These are phyloP conservation scores for Julus scanicus DNA, from an alignment of 2,888 invertebrate species.

Conservation along the genomic window DNA sequence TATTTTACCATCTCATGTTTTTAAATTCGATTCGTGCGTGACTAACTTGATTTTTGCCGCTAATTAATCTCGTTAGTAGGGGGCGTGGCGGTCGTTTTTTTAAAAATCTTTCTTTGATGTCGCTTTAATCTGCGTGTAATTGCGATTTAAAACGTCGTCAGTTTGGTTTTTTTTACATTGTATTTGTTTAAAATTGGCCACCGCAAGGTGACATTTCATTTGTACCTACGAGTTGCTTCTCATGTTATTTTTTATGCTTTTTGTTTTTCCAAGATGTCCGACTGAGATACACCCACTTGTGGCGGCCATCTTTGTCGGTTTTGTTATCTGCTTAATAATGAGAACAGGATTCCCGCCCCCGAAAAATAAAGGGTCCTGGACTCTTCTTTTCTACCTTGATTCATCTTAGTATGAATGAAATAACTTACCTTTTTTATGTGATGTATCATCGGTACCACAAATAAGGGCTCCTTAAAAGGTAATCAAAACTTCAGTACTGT, in stretches of 20 bases:
- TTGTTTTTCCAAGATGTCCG: slow-evolving; percentile 8
- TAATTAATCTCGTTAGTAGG: slow-evolving; percentile 30
- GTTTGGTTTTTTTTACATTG: background rate
- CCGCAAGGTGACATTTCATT: slow-evolving; percentile 8
- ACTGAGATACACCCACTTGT: background rate
- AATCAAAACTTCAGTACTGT: background rate
- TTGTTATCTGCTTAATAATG: too few species aligned
- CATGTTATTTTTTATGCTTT: background rate
- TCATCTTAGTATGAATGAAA: background rate
- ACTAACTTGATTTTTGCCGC: background rate
- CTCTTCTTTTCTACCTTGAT: background rate
- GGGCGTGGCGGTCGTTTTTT: background rate
- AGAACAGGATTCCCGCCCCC: background rate
- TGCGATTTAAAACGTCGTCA: background rate
- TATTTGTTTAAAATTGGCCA: background rate
- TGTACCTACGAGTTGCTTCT: slow-evolving; percentile 13
- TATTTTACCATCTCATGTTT: too few species aligned
- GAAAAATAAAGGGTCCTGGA: background rate
- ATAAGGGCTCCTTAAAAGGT: background rate
- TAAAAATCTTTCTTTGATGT: background rate
- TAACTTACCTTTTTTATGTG: background rate
- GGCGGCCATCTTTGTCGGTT: slow-evolving; percentile 14
- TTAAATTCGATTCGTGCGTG: background rate
- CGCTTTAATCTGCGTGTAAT: background rate
- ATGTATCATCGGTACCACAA: background rate